A percentile compares a stretch with the other conserved stretches of the same genome.
Evolutionary conservation across 2,888 invertebrate species (phyloP).

Genomic region (Hypena proboscidalis): DNA sequence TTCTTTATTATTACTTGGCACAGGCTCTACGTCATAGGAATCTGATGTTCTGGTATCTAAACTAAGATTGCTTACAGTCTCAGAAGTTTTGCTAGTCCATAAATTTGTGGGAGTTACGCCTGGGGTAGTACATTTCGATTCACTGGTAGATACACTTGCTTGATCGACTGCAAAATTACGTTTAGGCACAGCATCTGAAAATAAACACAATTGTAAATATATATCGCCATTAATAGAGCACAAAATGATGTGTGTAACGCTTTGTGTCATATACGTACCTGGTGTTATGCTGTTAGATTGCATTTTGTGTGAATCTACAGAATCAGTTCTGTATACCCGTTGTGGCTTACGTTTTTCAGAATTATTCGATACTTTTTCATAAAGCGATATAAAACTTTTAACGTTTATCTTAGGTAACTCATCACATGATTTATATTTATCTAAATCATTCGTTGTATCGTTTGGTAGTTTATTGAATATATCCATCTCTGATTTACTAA

Average conservation of each 20-base stretch:
- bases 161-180: constrained; percentile 18
- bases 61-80: constrained; percentile 49
- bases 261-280: constrained; percentile 51
- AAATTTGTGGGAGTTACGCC: constrained; percentile 38
- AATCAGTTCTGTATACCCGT: constrained; percentile 48
- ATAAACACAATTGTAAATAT: constrained; percentile 1
- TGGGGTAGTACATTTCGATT: constrained; percentile 22
- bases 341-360: constrained; percentile 50
- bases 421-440: constrained; percentile 76
- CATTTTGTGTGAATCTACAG: constrained; percentile 53
- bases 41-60: constrained; percentile 52
- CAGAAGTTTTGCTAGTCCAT: constrained; percentile 46
- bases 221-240: no score
- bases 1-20: constrained; percentile 54
- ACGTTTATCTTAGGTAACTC: constrained; percentile 77
- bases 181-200: constrained; percentile 58
- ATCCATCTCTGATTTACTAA: constrained; percentile 82
- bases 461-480: constrained; percentile 70
- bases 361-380: constrained; percentile 71
- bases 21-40: constrained; percentile 52
- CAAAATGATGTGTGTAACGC: no score
- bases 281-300: constrained; percentile 60
- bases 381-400: constrained; percentile 73
- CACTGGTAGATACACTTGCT: constrained; percentile 26
- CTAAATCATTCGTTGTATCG: constrained; percentile 55